phyloP scores from a whole-genome alignment of 53 echinoderm and acorn worm genomes.

The Holothuria scabra region DNA sequence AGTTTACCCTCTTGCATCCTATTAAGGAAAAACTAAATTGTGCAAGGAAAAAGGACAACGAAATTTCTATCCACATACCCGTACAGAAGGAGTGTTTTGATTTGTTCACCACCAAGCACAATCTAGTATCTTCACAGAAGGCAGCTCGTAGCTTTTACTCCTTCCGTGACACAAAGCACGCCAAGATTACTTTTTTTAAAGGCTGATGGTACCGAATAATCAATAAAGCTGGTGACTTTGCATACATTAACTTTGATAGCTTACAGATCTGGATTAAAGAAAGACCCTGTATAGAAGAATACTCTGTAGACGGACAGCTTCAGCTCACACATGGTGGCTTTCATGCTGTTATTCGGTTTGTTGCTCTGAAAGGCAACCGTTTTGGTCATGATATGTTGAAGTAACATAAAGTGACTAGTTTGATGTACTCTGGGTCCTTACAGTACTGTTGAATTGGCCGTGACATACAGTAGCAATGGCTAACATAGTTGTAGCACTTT shows the following conservation, averaged over 20 bases:
- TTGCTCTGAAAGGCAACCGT: slow-evolving; percentile 21
- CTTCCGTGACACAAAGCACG: neutral
- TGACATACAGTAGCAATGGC: neutral
- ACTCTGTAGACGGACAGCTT: neutral
- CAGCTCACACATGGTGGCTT: slow-evolving; percentile 38
- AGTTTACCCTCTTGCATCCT: neutral
- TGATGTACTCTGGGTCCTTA: neutral
- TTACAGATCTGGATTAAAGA: slow-evolving; percentile 61
- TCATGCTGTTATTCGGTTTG: slow-evolving; percentile 20
- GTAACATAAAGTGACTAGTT: too few species aligned
- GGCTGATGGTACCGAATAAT: slow-evolving; percentile 58
- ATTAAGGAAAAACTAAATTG: slow-evolving; percentile 46
- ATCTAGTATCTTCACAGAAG: neutral
- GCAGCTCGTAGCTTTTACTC: neutral
- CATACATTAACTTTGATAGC: slow-evolving; percentile 49
- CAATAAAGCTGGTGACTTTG: slow-evolving; percentile 67
- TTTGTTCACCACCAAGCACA: neutral
- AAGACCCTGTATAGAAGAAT: slow-evolving; percentile 60
- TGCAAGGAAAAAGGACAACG: slow-evolving; percentile 46
- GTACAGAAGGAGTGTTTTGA: slow-evolving; percentile 50
- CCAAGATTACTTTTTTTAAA: slow-evolving; percentile 13
- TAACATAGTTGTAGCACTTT: neutral
- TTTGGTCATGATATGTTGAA: neutral
- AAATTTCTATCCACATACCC: slow-evolving; percentile 46
- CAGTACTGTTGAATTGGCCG: neutral